phyloP scores from a whole-genome alignment of 2,888 invertebrate species.

The Junonia oenone region DNA sequence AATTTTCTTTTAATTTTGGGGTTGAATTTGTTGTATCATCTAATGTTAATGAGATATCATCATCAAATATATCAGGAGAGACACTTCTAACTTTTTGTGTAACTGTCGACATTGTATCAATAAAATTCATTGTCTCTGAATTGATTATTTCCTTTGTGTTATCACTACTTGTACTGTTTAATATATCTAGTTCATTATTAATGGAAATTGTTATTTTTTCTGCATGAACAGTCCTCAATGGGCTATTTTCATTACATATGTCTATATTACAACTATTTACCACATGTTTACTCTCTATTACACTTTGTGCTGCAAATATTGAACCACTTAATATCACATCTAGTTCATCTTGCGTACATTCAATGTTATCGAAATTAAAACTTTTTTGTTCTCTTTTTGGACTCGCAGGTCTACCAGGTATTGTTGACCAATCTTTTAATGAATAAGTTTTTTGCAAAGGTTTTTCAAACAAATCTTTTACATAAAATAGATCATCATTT shows the following conservation, averaged over 20 bases:
- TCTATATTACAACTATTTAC: constrained; percentile 1
- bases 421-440: constrained; percentile 81
- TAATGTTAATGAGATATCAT: constrained; percentile 45
- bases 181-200: neutral
- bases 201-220: neutral
- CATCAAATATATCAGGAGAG: constrained; percentile 74
- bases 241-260: neutral
- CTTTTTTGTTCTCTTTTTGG: constrained; percentile 49
- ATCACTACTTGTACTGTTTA: constrained; percentile 17
- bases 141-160: neutral
- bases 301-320: constrained; percentile 42
- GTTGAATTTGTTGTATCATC: constrained; percentile 26
- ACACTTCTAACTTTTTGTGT: constrained; percentile 41
- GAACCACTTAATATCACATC: constrained; percentile 59
- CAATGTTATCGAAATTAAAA: constrained; percentile 50
- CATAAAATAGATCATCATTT: constrained; percentile 60
- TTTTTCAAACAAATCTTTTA: constrained; percentile 63
- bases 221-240: neutral
- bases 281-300: constrained; percentile 36
- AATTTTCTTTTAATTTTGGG: constrained; percentile 21
- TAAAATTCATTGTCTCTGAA: neutral
- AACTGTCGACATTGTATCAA: neutral
- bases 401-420: constrained; percentile 82
- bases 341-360: constrained; percentile 56
- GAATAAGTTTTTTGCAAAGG: constrained; percentile 53